Conservation (phyloP, 2,113 vertebrate genomes). For the Zosterops lateralis region DNA sequence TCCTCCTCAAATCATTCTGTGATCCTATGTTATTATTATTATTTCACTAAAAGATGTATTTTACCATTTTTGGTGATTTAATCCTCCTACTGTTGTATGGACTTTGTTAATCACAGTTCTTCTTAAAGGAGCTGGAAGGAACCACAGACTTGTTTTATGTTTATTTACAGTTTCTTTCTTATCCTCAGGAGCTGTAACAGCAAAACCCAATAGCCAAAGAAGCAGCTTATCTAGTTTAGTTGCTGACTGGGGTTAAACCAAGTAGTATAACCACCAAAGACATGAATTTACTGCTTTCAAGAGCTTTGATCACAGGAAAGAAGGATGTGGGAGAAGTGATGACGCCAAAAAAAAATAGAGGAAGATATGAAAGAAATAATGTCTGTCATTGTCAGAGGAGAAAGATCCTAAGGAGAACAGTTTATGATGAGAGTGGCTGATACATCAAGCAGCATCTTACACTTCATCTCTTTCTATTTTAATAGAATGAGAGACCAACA, state of each 20-base stretch:
- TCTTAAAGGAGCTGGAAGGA: not conserved
- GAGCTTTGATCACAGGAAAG: not conserved
- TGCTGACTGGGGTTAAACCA: not conserved
- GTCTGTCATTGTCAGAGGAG: not conserved
- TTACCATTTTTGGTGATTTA: not conserved
- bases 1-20: not conserved
- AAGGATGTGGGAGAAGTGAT: not conserved
- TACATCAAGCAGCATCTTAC: not conserved
- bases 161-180: not conserved
- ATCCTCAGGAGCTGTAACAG: not conserved
- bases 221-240: not conserved
- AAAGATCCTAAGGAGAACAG: not conserved
- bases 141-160: not conserved
- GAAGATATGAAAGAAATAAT: not conserved
- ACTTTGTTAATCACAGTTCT: not conserved
- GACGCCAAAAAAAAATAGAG: not conserved
- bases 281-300: not conserved
- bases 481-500: not conserved
- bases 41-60: not conserved
- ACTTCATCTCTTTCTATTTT: not conserved
- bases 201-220: not conserved
- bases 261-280: not conserved
- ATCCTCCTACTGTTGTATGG: not conserved
- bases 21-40: not conserved
- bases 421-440: not conserved